Evolutionary conservation across 2,797 vertebrate species (phyloP).

Genomic region (Manis javanica): DNA sequence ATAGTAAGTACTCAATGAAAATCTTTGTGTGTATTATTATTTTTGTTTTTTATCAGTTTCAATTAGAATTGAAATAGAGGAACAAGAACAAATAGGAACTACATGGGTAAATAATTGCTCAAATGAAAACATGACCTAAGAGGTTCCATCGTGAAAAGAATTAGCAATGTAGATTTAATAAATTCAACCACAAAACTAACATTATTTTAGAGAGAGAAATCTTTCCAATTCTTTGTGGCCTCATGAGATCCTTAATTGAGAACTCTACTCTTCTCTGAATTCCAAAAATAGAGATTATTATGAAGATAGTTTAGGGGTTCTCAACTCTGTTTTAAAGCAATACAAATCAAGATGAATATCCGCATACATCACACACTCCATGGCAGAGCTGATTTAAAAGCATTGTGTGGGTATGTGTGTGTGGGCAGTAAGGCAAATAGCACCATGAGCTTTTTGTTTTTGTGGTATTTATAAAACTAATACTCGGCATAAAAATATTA

Average conservation of each 20-base stretch:
- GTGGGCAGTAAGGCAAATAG: constrained; percentile 51
- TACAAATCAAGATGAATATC: constrained; percentile 65
- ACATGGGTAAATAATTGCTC: neutral
- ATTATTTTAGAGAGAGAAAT: constrained; percentile 58
- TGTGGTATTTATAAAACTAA: constrained; percentile 69
- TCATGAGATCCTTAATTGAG: constrained; percentile 48
- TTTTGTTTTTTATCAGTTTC: neutral
- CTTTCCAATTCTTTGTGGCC: constrained; percentile 49
- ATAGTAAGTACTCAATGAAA: neutral
- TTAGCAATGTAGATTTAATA: constrained; percentile 54
- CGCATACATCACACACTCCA: neutral
- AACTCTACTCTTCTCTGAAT: constrained; percentile 58
- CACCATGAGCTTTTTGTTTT: constrained; percentile 61
- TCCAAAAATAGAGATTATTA: constrained; percentile 65
- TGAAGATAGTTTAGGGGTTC: constrained; percentile 51
- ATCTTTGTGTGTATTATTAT: neutral
- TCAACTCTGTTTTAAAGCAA: constrained; percentile 41
- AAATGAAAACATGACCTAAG: constrained; percentile 10
- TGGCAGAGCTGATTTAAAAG: constrained; percentile 55
- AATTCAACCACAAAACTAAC: constrained; percentile 57
- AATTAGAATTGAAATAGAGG: neutral
- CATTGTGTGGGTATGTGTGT: constrained; percentile 38
- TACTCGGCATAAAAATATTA: constrained; percentile 51
- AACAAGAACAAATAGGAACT: neutral
- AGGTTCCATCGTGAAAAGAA: constrained; percentile 12